Base-by-base conservation (phyloP, 2,888 invertebrate species). In the Choristoneura rosaceana region DNA sequence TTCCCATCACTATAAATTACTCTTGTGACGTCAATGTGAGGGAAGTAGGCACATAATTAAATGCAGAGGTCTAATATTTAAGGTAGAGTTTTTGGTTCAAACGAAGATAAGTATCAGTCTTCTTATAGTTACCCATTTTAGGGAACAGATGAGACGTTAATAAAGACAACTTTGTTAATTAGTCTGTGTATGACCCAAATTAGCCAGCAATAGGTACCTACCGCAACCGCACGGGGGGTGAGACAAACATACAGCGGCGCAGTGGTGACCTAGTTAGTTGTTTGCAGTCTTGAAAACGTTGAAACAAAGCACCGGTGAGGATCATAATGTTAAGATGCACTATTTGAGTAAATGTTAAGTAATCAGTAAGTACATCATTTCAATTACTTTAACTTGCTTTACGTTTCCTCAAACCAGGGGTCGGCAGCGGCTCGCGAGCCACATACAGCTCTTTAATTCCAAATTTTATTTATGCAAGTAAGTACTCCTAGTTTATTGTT, bases 241-340 rank as follows among this genome's bases (percentile, higher is more conserved):
- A 15, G n/a, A 50, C n/a, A n/a, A 50, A n/a, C 50, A 50, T n/a
- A n/a, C 14, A n/a, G 50, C 14, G n/a, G n/a, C n/a, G n/a, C n/a
- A 50, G 50, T 50, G n/a, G n/a, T 50, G 50, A n/a, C 50, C 50
- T 50, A 50, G 50, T 50, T 50, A 50, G 50, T n/a, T 14, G 45
- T 10, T 10, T 45, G 45, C 45, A 45, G 8, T 14, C 45, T 45
- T 3, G 45, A 45, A 14, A 10, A 12, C 14, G 4, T 45, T 14
- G 45, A 45, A 45, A 12, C 12, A 45, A 14, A 10, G 43, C 43
- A 7, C 12, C 3, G 43, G 3, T 12, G 43, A 45, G 43, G 43
- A 34, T 2, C 34, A 34, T 5, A 34, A 4, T 7, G 4, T 38
- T 38, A 38, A 5, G 38, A 38, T 38, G 38, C 5, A 3, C 7